Base-by-base conservation (phyloP, 2,888 invertebrate species). In the Acheta domesticus region DNA sequence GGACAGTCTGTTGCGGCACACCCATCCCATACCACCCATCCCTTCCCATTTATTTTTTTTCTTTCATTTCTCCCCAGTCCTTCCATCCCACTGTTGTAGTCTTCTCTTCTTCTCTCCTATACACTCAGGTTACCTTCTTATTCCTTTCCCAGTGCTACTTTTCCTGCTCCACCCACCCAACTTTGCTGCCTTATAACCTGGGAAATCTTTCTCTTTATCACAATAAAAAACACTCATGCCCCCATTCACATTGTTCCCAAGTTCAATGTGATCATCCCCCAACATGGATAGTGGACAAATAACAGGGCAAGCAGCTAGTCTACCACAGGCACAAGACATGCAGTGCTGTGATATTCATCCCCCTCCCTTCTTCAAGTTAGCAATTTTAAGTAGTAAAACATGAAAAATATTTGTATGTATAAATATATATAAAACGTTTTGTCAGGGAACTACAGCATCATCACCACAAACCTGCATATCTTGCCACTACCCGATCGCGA, bases 391-490 rank as follows among this genome's bases (percentile, higher is more conserved):
- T 62, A 62, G 62, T 62, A 62, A 62, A 62, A 62, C 62, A 62
- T 62, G 62, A 62, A 62, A 36, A 62, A 62, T 62, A 62, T 62
- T 62, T 62, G 62, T 19, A 62, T 62, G 62, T 62, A 62, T 62
- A 62, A 62, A 62, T 62, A 62, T n/a, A 62, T 62, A 62, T 62
- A 62, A 62, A 62, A 62, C n/a, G 62, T 62, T 62, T 62, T 62
- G 62, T 79, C 75, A 81, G 79, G 77, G 78, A 78, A 78, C 76
- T 78, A 81, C 79, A 80, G 81, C 81, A 82, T 81, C 79, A 80
- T 80, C 82, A 82, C 81, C 82, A 82, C 82, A 82, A 82, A 81
- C 82, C 82, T 82, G 82, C 80, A 80, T 80, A 81, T 81, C 82
- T 79, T 82, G 82, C 81, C 82, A 80, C 80, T 81, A 81, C 79